phyloP scores from a whole-genome alignment of 2,888 invertebrate genomes.

The Pyrrhia umbra region DNA sequence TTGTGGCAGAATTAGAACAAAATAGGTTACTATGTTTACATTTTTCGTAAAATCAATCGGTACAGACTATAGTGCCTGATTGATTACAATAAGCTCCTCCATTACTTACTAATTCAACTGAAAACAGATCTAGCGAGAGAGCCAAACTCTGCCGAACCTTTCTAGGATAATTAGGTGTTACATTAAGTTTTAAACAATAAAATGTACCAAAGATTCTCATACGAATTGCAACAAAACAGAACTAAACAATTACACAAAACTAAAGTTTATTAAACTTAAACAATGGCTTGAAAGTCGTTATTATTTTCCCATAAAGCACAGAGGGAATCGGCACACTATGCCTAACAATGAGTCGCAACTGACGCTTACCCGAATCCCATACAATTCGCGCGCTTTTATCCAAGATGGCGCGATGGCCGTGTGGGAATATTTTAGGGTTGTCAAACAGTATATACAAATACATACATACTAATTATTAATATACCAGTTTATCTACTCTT shows the following conservation, averaged over 20 bases:
- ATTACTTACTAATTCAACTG: too few species aligned
- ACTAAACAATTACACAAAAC: slow-evolving; percentile 33
- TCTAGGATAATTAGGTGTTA: neutral
- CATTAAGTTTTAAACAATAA: neutral
- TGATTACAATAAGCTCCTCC: too few species aligned
- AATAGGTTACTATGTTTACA: too few species aligned
- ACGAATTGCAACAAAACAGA: slow-evolving; percentile 1
- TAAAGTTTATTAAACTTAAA: slow-evolving; percentile 60
- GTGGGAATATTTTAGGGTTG: slow-evolving; percentile 67
- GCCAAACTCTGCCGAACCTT: neutral
- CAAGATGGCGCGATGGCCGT: slow-evolving; percentile 69
- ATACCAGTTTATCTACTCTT: too few species aligned
- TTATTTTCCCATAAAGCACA: slow-evolving; percentile 68
- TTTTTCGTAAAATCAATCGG: too few species aligned
- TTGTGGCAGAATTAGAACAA: too few species aligned
- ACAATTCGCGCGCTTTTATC: slow-evolving; percentile 72
- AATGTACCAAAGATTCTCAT: neutral
- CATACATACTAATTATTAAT: too few species aligned
- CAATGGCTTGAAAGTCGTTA: slow-evolving; percentile 59
- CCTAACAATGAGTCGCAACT: slow-evolving; percentile 73
- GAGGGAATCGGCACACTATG: slow-evolving; percentile 70
- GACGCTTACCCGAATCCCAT: slow-evolving; percentile 77
- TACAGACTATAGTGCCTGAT: too few species aligned
- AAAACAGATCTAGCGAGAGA: neutral
- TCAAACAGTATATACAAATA: slow-evolving; percentile 7